These are phyloP conservation scores for Drymodes brunneopygia DNA, from an alignment of 2,113 vertebrate species.

Conservation along the genomic window DNA sequence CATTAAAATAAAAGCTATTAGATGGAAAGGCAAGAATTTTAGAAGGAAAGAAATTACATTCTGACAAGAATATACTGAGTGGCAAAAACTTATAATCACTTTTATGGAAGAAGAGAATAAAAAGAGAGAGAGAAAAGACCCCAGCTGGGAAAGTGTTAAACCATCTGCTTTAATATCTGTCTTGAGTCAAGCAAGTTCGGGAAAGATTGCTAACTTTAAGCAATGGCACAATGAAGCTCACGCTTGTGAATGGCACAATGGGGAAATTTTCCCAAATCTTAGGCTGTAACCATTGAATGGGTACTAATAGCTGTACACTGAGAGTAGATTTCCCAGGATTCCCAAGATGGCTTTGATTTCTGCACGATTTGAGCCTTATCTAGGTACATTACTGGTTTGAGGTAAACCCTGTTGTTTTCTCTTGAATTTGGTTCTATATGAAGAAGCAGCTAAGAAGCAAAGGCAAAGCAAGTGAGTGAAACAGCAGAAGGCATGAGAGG, in stretches of 20 bases:
- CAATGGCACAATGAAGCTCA: background rate
- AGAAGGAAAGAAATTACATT: background rate
- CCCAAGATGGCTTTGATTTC: background rate
- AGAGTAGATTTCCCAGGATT: background rate
- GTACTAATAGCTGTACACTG: background rate
- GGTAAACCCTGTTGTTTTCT: background rate
- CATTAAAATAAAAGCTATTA: background rate
- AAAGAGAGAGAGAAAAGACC: background rate
- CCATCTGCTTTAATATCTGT: background rate
- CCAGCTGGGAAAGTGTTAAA: background rate
- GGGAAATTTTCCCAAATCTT: background rate
- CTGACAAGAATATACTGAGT: background rate
- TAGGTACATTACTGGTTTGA: background rate
- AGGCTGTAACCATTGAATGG: background rate
- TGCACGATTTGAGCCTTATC: background rate
- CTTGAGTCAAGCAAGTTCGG: background rate
- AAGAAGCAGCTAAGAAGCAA: background rate
- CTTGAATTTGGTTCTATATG: background rate
- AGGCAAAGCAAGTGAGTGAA: background rate
- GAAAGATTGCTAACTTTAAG: background rate
- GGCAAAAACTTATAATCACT: background rate
- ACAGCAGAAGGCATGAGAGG: background rate
- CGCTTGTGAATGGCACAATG: background rate
- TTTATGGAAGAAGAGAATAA: background rate
- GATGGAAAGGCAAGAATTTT: background rate